Evolutionary conservation across 2,888 invertebrate genomes (phyloP).

Genomic region (Amorpha juglandis): DNA sequence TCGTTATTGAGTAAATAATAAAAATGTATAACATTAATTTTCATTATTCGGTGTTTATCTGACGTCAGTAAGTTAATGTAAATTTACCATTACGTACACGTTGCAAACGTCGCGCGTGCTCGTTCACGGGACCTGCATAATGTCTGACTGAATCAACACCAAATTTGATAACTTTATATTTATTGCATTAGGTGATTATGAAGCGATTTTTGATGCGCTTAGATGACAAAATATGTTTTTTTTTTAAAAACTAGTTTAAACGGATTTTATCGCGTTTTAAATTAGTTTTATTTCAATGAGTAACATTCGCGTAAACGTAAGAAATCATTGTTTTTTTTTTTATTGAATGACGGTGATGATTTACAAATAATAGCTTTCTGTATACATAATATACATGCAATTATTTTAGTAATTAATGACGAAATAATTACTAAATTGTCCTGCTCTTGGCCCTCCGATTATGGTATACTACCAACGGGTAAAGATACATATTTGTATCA

Average conservation of each 20-base stretch:
- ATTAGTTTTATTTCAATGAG: too few species aligned
- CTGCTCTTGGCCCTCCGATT: too few species aligned
- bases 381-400: too few species aligned
- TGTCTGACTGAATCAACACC: slow-evolving; percentile 76
- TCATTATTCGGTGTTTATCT: not conserved
- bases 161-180: slow-evolving; percentile 54
- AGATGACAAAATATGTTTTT: not conserved
- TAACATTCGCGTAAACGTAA: too few species aligned
- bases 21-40: not conserved
- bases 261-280: too few species aligned
- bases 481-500: not conserved
- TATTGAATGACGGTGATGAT: too few species aligned
- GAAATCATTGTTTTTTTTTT: too few species aligned
- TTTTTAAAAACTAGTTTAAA: not conserved
- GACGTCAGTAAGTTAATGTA: not conserved
- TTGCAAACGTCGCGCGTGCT: slow-evolving; percentile 1
- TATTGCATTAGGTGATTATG: not conserved
- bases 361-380: too few species aligned
- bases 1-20: not conserved
- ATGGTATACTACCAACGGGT: too few species aligned
- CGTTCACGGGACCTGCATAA: slow-evolving; percentile 68
- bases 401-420: too few species aligned
- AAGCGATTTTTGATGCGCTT: not conserved
- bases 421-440: too few species aligned
- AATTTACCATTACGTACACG: not conserved